Evolutionary conservation across 2,888 invertebrate genomes (phyloP).

Genomic region (Dicycla oo): DNA sequence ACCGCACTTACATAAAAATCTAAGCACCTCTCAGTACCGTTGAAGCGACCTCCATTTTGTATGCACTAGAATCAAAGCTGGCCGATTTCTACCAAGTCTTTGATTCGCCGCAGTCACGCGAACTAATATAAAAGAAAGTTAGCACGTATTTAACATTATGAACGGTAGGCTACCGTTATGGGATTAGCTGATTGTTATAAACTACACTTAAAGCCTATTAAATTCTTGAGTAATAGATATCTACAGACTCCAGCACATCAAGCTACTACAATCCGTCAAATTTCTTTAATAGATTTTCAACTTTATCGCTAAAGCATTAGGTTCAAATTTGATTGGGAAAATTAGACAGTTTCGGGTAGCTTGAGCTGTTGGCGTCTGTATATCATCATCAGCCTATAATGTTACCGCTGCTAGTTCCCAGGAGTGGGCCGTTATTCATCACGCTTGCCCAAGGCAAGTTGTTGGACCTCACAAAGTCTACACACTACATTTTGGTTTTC

Average conservation of each 20-base stretch:
- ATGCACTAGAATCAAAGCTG: slow-evolving; percentile 36
- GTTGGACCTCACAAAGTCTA: neutral
- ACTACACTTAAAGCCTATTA: neutral
- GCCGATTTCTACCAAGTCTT: slow-evolving; percentile 55
- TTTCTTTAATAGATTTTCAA: too few species aligned
- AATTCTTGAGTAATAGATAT: neutral
- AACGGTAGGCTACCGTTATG: slow-evolving; percentile 41
- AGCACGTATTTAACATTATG: slow-evolving; percentile 28
- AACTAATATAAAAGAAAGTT: slow-evolving; percentile 43
- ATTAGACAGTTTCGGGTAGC: too few species aligned
- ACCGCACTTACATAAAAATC: slow-evolving; percentile 17
- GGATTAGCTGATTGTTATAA: slow-evolving; percentile 10
- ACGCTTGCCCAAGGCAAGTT: neutral
- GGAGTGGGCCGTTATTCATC: too few species aligned
- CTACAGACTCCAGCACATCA: too few species aligned
- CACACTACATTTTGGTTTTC: too few species aligned
- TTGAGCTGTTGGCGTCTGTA: too few species aligned
- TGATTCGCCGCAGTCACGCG: slow-evolving; percentile 56
- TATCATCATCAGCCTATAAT: too few species aligned
- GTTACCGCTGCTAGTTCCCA: too few species aligned
- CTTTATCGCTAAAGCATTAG: too few species aligned
- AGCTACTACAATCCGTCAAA: too few species aligned
- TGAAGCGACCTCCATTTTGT: slow-evolving; percentile 44
- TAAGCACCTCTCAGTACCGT: slow-evolving; percentile 40
- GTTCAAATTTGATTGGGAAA: too few species aligned